Conservation (phyloP, 2,797 vertebrate genomes). For the Distichodus sexfasciatus region DNA sequence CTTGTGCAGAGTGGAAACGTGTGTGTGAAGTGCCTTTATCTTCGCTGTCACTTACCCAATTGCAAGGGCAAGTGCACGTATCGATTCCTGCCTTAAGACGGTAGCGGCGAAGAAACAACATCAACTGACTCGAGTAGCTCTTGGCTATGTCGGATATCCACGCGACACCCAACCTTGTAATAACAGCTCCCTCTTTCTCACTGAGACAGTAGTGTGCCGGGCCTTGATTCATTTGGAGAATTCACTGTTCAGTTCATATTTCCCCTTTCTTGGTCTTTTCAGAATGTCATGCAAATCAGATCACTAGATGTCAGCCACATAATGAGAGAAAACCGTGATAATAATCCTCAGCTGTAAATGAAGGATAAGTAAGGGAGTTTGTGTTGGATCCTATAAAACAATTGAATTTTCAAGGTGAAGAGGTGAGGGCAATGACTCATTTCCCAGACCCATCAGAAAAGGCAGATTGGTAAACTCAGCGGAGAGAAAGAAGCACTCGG, state of each 20-base stretch:
- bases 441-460: constrained; percentile 53
- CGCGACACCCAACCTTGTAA: no score
- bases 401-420: constrained; percentile 68
- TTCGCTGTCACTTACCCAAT: constrained; percentile 20
- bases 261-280: background rate
- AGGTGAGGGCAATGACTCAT: constrained; percentile 60
- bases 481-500: constrained; percentile 4
- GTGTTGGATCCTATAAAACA: constrained; percentile 57
- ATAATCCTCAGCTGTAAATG: background rate
- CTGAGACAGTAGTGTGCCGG: background rate
- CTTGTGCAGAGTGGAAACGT: background rate
- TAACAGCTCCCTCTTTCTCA: no score
- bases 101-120: no score
- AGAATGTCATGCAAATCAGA: background rate
- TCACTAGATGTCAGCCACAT: background rate
- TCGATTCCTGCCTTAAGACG: constrained; percentile 17
- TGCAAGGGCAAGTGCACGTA: constrained; percentile 26
- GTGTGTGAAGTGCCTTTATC: constrained; percentile 20
- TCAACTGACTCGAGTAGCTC: no score
- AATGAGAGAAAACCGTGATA: background rate
- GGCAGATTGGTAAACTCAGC: constrained; percentile 47
- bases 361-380: constrained; percentile 43
- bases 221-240: background rate
- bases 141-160: no score
- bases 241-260: background rate